These are phyloP conservation scores for Dipodomys ordii DNA, from an alignment of 2,113 vertebrate species.

Conservation along the genomic window DNA sequence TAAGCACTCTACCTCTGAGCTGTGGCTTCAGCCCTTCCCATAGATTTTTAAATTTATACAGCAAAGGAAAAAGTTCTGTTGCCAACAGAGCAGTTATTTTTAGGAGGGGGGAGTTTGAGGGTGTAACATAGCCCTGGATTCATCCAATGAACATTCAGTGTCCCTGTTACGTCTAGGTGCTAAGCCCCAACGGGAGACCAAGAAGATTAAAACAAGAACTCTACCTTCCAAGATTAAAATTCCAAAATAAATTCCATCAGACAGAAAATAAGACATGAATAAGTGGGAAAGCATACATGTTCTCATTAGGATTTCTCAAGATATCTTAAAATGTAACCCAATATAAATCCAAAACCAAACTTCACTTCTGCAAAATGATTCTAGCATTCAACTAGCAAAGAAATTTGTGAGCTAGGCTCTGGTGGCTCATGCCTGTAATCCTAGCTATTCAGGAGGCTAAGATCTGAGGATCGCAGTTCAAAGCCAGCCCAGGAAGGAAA, in stretches of 20 bases:
- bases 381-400: background rate
- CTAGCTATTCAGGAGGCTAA: no score
- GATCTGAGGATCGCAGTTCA: no score
- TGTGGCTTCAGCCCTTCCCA: background rate
- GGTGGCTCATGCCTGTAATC: no score
- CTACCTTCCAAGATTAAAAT: background rate
- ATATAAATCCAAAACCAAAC: background rate
- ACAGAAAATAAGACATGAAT: background rate
- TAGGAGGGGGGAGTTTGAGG: background rate
- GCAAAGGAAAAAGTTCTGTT: background rate
- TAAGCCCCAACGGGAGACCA: background rate
- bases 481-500: no score
- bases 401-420: background rate
- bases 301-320: background rate
- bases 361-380: background rate
- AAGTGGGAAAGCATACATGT: background rate
- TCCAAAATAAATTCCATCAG: background rate
- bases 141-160: no score
- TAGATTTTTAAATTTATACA: background rate
- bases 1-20: background rate
- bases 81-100: background rate
- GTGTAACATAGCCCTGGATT: background rate
- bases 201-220: background rate
- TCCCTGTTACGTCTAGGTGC: background rate
- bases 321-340: slow-evolving; percentile 1